phyloP scores from a whole-genome alignment of 1,140 invertebrate genomes.

The Gonatopus flavifemur region DNA sequence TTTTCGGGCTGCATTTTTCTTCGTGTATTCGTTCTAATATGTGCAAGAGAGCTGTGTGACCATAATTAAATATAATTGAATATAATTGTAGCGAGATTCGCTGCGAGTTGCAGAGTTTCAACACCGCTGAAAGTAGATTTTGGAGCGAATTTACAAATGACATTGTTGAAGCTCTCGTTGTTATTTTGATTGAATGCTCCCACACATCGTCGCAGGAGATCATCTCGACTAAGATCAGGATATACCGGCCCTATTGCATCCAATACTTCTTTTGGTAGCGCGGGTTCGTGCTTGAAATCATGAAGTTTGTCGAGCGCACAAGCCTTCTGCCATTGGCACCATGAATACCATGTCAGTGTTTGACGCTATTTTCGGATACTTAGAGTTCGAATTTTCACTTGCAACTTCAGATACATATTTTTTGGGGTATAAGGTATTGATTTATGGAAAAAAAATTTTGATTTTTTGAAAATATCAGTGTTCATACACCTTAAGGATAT shows the following conservation, averaged over 20 bases:
- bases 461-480: too few relatives aligned
- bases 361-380: too few relatives aligned
- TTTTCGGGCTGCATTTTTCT: too few relatives aligned
- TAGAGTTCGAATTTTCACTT: too few relatives aligned
- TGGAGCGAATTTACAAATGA: constrained; percentile 12
- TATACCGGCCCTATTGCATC: neutral
- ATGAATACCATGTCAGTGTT: too few relatives aligned
- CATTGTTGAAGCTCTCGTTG: constrained; percentile 25
- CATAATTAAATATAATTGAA: constrained; percentile 26
- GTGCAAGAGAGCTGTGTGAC: constrained; percentile 13
- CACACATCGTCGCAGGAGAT: constrained; percentile 19
- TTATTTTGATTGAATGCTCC: constrained; percentile 24
- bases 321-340: neutral
- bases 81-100: constrained; percentile 4
- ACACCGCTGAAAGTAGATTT: constrained; percentile 14
- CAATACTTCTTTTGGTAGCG: neutral
- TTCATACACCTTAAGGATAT: too few relatives aligned
- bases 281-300: neutral
- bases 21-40: constrained; percentile 14
- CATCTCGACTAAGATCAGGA: neutral
- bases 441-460: too few relatives aligned
- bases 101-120: constrained; percentile 17
- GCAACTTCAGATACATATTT: too few relatives aligned
- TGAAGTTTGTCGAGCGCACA: neutral
- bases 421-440: too few relatives aligned